Percentiles rank a stretch among this genome's conserved stretches.
Evolutionary conservation across 2,113 vertebrate species (phyloP).

Genomic region (Pluvialis apricaria): DNA sequence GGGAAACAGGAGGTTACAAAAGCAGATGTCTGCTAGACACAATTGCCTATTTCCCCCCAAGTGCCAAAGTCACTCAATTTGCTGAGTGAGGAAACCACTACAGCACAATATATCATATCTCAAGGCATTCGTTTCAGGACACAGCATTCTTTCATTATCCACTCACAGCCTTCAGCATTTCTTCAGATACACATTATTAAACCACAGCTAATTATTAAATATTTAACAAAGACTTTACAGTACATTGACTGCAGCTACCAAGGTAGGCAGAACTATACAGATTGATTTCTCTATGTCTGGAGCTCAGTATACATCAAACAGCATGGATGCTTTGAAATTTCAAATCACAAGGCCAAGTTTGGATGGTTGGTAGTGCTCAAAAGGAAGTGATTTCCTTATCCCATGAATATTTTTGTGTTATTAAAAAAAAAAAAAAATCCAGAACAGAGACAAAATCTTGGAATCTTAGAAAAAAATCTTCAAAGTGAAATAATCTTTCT

Average conservation of each 20-base stretch:
- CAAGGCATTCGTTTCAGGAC: neutral
- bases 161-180: conserved; percentile 12
- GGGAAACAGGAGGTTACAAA: conserved; percentile 44
- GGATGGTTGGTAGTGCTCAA: neutral
- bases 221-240: conserved; percentile 36
- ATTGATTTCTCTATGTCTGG: neutral
- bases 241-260: neutral
- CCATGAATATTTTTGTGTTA: neutral
- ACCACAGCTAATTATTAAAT: conserved; percentile 47
- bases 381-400: neutral
- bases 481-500: neutral
- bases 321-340: conserved; percentile 38
- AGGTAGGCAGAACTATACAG: neutral
- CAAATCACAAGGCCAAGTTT: neutral
- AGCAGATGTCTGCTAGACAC: neutral
- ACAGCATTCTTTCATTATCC: conserved; percentile 19
- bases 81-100: neutral
- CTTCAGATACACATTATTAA: conserved; percentile 44
- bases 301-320: neutral
- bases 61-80: neutral
- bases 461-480: neutral
- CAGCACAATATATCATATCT: neutral
- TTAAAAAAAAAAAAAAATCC: neutral
- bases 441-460: neutral
- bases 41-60: conserved; percentile 1